Evolutionary conservation across 2,888 invertebrate genomes (phyloP), one percentile per base, ranked within the genome.

Genomic region (Siphonodentalium dalli): DNA sequence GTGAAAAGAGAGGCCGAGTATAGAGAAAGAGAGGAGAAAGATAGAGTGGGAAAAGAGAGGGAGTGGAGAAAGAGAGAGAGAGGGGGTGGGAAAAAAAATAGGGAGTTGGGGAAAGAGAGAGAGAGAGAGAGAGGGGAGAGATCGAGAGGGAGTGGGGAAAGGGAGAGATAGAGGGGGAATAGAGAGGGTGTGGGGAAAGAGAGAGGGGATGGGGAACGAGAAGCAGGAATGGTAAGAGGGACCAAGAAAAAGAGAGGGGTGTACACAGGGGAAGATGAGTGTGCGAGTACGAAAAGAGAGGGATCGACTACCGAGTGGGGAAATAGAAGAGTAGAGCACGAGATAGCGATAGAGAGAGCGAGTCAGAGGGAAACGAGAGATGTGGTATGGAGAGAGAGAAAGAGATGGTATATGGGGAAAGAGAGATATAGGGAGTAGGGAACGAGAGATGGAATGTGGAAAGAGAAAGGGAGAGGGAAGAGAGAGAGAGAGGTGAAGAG

Each of bases 341-440:
- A 21, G n/a, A n/a, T 23, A 39, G 40, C 21, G 40, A 39, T 23
- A 39, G 40, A 39, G 40, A 39, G 40, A 39, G 40, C 21, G 40
- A 39, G 38, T 15, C 27, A 37, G 40, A 39, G 40, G 26, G 21
- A 27, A 15, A 28, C 24, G 37, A 9, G 15, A 23, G 27, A 35
- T n/a, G n/a, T n/a, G 35, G 21, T n/a, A 35, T 9, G 13, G 15
- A 35, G 20, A 24, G 31, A 13, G 28, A 28, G 8, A 21, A 35
- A 15, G 15, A 23, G n/a, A 21, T n/a, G n/a, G 45, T 20, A 15
- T 13, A 35, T 8, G 33, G n/a, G n/a, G 20, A n/a, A 21, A n/a
- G n/a, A 13, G 18, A 20, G 13, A 31, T 21, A 20, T 21, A 28
- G n/a, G 21, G 8, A 15, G 28, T 21, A 29, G 28, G 23, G 20